These are phyloP conservation scores for Dendrocincla tyrannina DNA, from an alignment of 2,797 vertebrate genomes.

Conservation along the genomic window DNA sequence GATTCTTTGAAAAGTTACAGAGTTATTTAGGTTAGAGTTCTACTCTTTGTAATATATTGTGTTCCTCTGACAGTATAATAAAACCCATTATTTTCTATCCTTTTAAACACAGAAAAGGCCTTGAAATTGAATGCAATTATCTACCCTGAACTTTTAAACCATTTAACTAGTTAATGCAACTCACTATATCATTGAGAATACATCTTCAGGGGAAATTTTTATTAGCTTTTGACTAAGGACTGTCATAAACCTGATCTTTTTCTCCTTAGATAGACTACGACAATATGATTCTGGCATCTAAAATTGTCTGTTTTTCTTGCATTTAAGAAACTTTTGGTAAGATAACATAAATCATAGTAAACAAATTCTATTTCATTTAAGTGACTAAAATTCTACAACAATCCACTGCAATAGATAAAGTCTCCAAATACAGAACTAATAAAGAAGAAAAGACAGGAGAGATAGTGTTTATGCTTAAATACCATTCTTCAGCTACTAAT, in stretches of 20 bases:
- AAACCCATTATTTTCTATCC: neutral
- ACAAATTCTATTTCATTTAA: neutral
- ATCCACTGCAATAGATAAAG: neutral
- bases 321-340: neutral
- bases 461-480: neutral
- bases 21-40: neutral
- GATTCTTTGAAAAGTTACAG: neutral
- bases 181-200: neutral
- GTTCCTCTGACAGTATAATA: neutral
- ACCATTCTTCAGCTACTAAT: neutral
- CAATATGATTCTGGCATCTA: neutral
- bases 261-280: neutral
- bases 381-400: neutral
- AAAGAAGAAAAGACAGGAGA: neutral
- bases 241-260: neutral
- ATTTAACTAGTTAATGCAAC: neutral
- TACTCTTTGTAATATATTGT: neutral
- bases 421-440: neutral
- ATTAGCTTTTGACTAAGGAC: neutral
- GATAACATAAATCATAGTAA: neutral
- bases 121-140: neutral
- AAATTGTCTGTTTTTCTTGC: neutral
- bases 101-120: neutral
- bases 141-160: neutral
- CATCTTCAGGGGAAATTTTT: neutral